phyloP scores from a whole-genome alignment of 2,888 invertebrate genomes.

The Xanthorhoe designata region DNA sequence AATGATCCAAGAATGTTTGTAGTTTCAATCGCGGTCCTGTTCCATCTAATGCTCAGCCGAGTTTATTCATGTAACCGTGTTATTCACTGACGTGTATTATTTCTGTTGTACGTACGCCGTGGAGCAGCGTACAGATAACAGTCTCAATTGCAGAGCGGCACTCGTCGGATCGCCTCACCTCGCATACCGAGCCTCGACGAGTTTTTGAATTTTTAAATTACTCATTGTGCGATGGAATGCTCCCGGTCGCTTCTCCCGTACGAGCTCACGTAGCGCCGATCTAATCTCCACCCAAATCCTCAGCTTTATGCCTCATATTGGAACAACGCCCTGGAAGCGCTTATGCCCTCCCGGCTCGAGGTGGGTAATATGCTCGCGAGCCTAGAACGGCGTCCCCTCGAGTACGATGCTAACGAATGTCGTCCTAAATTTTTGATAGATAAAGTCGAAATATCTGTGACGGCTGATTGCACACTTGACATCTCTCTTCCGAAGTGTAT shows the following conservation, averaged over 20 bases:
- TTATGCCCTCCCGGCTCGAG: slow-evolving; percentile 58
- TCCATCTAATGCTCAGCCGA: slow-evolving; percentile 49
- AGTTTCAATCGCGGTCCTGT: slow-evolving; percentile 56
- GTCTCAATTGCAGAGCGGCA: slow-evolving; percentile 80
- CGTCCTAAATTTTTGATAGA: slow-evolving; percentile 80
- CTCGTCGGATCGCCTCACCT: slow-evolving; percentile 78
- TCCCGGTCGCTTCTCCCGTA: slow-evolving; percentile 66
- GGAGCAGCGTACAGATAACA: slow-evolving; percentile 73
- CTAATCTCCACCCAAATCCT: slow-evolving; percentile 72
- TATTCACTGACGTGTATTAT: slow-evolving; percentile 63
- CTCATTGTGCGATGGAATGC: slow-evolving; percentile 85
- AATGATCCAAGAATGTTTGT: slow-evolving; percentile 53
- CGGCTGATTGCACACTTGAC: slow-evolving; percentile 63
- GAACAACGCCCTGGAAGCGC: slow-evolving; percentile 46
- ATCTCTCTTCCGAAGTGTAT: slow-evolving; percentile 61
- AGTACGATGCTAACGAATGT: slow-evolving; percentile 80
- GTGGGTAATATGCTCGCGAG: slow-evolving; percentile 64
- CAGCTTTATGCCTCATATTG: slow-evolving; percentile 68
- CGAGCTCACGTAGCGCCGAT: slow-evolving; percentile 55
- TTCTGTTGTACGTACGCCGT: slow-evolving; percentile 55
- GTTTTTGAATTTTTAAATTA: slow-evolving; percentile 87
- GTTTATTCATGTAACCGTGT: slow-evolving; percentile 67
- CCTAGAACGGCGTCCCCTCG: slow-evolving; percentile 76
- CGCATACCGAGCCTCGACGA: slow-evolving; percentile 79
- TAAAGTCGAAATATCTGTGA: slow-evolving; percentile 76